These are phyloP conservation scores for Telmatochromis sp. DNA, from an alignment of 2,113 vertebrate genomes.

Conservation along the genomic window DNA sequence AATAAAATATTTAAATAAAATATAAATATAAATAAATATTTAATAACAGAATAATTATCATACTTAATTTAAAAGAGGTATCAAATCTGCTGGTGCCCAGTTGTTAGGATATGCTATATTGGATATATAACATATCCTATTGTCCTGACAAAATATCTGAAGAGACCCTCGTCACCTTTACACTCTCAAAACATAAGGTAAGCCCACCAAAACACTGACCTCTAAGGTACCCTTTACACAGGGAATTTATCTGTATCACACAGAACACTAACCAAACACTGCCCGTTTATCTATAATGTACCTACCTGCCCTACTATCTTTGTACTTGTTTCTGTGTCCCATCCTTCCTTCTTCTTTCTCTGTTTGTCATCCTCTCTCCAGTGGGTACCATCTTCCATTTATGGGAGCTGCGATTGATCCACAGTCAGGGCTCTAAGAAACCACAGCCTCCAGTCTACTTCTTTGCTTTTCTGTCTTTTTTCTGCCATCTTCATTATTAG, in stretches of 20 bases:
- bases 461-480: neutral
- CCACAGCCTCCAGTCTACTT: neutral
- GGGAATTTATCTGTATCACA: neutral
- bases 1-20: neutral
- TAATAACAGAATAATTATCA: neutral
- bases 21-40: neutral
- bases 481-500: neutral
- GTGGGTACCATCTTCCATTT: neutral
- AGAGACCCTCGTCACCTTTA: neutral
- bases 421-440: neutral
- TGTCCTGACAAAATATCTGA: neutral
- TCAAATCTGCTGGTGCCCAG: fast-evolving
- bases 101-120: fast-evolving
- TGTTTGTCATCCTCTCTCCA: neutral
- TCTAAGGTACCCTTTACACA: neutral
- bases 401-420: neutral
- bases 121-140: neutral
- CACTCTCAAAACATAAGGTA: neutral
- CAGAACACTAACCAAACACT: neutral
- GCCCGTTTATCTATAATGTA: neutral
- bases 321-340: neutral
- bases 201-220: neutral
- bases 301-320: neutral
- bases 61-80: neutral
- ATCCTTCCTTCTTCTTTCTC: neutral